These are phyloP conservation scores for Antheraea yamamai DNA, from an alignment of 2,888 invertebrate species.

Conservation along the genomic window DNA sequence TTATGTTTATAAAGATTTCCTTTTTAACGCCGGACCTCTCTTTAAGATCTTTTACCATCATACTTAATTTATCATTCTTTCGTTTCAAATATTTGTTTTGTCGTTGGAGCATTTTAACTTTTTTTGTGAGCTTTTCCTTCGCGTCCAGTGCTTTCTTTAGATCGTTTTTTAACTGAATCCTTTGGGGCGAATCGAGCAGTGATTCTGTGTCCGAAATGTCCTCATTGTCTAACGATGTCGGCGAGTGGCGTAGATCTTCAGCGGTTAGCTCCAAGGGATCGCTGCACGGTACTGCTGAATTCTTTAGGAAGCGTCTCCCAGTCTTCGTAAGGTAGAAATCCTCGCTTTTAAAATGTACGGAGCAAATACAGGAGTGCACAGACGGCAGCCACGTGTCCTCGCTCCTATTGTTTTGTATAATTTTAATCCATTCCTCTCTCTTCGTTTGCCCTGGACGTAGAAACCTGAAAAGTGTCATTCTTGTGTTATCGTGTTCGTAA, in stretches of 20 bases:
- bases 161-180: conserved; percentile 27
- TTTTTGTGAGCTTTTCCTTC: not conserved
- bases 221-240: not conserved
- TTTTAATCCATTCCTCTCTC: conserved; percentile 30
- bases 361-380: conserved; percentile 29
- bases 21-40: not conserved
- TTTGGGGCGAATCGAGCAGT: not conserved
- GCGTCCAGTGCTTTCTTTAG: conserved; percentile 2
- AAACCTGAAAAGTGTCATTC: conserved; percentile 24
- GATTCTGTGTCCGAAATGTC: conserved; percentile 5
- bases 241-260: not conserved
- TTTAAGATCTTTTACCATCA: not conserved
- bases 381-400: conserved; percentile 30
- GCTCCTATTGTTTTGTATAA: conserved; percentile 28
- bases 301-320: conserved; percentile 30
- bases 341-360: conserved; percentile 28
- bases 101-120: conserved; percentile 10
- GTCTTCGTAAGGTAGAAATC: conserved; percentile 29
- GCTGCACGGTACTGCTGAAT: conserved; percentile 26
- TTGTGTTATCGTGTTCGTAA: not conserved
- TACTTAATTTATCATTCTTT: not conserved
- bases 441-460: conserved; percentile 24
- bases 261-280: conserved; percentile 7
- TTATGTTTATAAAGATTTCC: not conserved
- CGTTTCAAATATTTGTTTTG: conserved; percentile 7